Evolutionary conservation across 92 coral and sea anemone genomes (phyloP), one percentile per base, ranked within the genome.

Genomic region (Nematostella vectensis): DNA sequence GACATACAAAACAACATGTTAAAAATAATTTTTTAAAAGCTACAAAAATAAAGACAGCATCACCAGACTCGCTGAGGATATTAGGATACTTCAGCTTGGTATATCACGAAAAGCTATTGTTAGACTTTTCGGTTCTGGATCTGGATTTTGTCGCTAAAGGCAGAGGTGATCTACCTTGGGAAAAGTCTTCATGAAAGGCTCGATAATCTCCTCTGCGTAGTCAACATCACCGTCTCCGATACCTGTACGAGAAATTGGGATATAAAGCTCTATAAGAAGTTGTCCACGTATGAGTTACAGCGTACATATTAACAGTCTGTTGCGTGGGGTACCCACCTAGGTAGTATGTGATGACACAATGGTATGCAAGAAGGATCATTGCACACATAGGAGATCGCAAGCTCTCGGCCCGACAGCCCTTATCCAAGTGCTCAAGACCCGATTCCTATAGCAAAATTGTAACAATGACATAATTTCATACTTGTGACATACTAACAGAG

Each of bases 371-470:
- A 33, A 89, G 73, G 30, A 89, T 88, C 95, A 89, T 89, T 3
- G 96, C 96, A 71, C 98, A 91, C 94, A 91, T 77, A 4, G 98
- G 98, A 17, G 98, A 86, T 23, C 98, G 79, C 29, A 91, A 68
- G 47, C 94, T 88, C 55, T 86, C 73, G 18, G 64, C 77, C 50
- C 63, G 67, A 69, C 94, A 91, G 11, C 98, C 98, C 33, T 74
- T 67, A 55, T 91, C 98, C 50, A 91, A 58, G 58, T 86, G 87
- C 29, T 91, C 95, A 63, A 91, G 62, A 39, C 98, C 98, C 28
- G 58, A 21, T 43, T 57, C 67, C 87, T 78, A 20, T 2, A 25
- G 30, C 30, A 38, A 6, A 33, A 8, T 11, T 2, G 12, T 22
- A 39, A 49, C 2, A 25, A 28, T 12, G 30, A 22, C 1, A 50